Evolutionary conservation across 1,140 invertebrate genomes (phyloP).

Genomic region (Bombus waltoni): DNA sequence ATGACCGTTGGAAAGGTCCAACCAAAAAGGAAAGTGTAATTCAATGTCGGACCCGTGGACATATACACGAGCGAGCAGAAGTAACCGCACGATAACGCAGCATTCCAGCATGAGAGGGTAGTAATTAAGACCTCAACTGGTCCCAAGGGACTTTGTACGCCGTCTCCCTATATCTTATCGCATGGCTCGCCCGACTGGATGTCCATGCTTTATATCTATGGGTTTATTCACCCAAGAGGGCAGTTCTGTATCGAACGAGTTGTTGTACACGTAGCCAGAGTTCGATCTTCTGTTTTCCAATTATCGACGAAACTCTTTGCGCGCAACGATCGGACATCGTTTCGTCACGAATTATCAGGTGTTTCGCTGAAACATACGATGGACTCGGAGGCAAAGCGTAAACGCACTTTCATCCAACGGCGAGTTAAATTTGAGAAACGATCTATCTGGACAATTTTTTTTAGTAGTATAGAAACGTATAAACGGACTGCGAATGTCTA

Average conservation of each 20-base stretch:
- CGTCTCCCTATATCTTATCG: constrained; percentile 63
- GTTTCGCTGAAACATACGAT: background rate
- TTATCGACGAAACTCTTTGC: constrained; percentile 9
- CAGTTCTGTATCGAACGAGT: constrained; percentile 14
- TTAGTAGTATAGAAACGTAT: no score
- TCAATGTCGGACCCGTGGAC: constrained; percentile 46
- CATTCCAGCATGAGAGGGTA: constrained; percentile 60
- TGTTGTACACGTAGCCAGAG: background rate
- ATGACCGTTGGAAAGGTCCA: constrained; percentile 11
- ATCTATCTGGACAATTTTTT: no score
- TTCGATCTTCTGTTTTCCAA: constrained; percentile 28
- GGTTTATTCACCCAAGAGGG: constrained; percentile 46
- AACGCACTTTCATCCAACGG: no score
- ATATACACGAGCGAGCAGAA: constrained; percentile 48
- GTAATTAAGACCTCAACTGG: constrained; percentile 67
- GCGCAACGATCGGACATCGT: background rate
- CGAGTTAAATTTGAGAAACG: no score
- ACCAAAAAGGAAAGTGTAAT: constrained; percentile 57
- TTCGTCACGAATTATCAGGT: background rate
- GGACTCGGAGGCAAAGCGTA: no score
- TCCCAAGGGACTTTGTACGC: constrained; percentile 45
- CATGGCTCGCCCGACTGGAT: constrained; percentile 50
- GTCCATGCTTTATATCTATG: constrained; percentile 56
- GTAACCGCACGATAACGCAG: constrained; percentile 62
- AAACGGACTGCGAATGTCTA: no score